Percentiles rank a stretch among this genome's conserved stretches.
These are phyloP conservation scores for Malurus cyaneus DNA, from an alignment of 2,113 vertebrate genomes.

Conservation along the genomic window DNA sequence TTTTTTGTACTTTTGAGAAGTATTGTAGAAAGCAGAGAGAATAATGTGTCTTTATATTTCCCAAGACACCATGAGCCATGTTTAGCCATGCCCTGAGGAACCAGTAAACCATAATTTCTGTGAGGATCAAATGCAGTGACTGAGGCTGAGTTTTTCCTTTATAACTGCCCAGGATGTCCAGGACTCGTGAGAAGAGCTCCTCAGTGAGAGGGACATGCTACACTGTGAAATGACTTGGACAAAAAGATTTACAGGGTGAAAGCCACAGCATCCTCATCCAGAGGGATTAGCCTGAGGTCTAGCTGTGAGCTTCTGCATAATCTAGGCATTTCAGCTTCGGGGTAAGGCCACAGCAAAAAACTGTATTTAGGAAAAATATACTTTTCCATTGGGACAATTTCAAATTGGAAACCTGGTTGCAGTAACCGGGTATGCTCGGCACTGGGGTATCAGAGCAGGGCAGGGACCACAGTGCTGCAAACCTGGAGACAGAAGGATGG, in stretches of 20 bases:
- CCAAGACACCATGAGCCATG: neutral
- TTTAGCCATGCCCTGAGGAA: neutral
- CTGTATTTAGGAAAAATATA: neutral
- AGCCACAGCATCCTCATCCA: neutral
- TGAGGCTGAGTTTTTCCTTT: neutral
- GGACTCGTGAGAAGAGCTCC: neutral
- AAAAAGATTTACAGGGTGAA: neutral
- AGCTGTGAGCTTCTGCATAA: neutral
- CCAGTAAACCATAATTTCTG: neutral
- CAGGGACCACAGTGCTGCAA: neutral
- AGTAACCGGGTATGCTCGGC: neutral
- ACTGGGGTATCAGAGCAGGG: neutral
- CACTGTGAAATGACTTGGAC: constrained; percentile 9
- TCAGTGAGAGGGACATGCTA: neutral
- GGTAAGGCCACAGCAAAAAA: neutral
- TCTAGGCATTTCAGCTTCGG: neutral
- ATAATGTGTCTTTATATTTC: neutral
- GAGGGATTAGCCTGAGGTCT: constrained; percentile 25
- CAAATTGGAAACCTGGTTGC: neutral
- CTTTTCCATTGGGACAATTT: neutral
- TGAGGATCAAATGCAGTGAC: neutral
- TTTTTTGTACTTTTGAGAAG: neutral
- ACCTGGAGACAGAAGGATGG: neutral
- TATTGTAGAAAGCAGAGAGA: neutral
- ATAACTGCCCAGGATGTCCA: neutral